Evolutionary conservation across 2,113 vertebrate species (phyloP).

Genomic region (Chaenogobius annularis): DNA sequence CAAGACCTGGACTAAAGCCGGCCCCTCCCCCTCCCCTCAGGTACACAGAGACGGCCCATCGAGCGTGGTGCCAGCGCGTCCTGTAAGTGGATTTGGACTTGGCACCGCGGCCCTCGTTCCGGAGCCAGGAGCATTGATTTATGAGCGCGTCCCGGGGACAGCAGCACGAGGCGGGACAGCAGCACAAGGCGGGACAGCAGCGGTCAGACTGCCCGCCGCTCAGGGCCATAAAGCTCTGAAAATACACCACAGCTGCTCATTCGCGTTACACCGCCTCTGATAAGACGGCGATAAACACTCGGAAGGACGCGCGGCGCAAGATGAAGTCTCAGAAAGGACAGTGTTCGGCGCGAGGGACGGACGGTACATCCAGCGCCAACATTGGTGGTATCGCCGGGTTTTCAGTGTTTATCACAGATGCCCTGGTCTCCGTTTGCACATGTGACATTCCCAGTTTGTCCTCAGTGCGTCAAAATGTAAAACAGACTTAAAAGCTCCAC

Average conservation of each 20-base stretch:
- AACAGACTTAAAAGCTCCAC: too few species aligned
- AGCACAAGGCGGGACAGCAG: conserved; percentile 31
- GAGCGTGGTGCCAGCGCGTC: conserved; percentile 61
- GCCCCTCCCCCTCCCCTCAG: conserved; percentile 10
- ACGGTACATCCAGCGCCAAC: too few species aligned
- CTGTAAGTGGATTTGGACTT: conserved; percentile 72
- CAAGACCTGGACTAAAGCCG: background rate
- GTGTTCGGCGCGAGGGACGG: too few species aligned
- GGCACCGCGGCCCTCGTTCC: conserved; percentile 37
- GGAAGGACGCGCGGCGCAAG: too few species aligned
- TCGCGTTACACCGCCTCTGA: conserved; percentile 9
- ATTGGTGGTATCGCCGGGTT: too few species aligned
- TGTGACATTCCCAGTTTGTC: too few species aligned
- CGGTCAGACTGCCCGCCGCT: conserved; percentile 35
- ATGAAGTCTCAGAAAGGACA: too few species aligned
- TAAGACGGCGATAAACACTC: background rate
- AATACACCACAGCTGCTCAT: conserved; percentile 24
- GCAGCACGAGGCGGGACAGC: conserved; percentile 24
- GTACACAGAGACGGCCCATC: conserved; percentile 58
- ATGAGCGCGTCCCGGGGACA: conserved; percentile 34
- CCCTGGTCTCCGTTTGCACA: too few species aligned
- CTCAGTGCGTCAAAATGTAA: too few species aligned
- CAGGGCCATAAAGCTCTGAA: conserved; percentile 21
- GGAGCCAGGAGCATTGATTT: conserved; percentile 60
- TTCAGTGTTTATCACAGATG: too few species aligned